These are phyloP conservation scores for Saguinus midas DNA, from an alignment of 2,113 vertebrate genomes.

Conservation along the genomic window DNA sequence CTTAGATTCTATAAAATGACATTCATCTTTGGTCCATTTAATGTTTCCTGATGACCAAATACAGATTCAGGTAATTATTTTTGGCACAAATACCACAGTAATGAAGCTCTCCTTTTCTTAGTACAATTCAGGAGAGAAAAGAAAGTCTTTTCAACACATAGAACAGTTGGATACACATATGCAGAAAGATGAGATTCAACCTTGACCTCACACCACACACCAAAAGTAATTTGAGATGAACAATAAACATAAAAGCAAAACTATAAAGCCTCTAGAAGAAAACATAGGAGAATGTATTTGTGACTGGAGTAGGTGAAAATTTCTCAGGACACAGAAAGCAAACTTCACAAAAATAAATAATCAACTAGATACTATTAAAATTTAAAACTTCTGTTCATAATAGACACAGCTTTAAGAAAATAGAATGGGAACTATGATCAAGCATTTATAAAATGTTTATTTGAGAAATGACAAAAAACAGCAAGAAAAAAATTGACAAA, in stretches of 20 bases:
- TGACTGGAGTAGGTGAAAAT: neutral
- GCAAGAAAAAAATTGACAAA: neutral
- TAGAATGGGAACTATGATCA: neutral
- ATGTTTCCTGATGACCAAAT: neutral
- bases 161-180: neutral
- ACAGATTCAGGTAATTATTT: neutral
- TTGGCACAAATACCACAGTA: neutral
- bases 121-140: neutral
- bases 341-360: neutral
- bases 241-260: neutral
- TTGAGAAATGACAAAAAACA: neutral
- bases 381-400: neutral
- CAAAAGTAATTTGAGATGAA: neutral
- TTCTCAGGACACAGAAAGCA: neutral
- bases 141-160: neutral
- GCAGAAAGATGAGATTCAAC: neutral
- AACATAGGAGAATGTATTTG: neutral
- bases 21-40: neutral
- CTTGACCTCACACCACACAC: neutral
- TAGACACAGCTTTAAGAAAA: neutral
- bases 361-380: neutral
- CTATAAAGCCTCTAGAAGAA: neutral
- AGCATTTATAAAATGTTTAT: neutral
- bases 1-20: neutral
- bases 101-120: neutral